A percentile compares a stretch with the other conserved stretches of the same genome.
phyloP scores from a whole-genome alignment of 2,113 vertebrate genomes.

The Smithornis capensis region DNA sequence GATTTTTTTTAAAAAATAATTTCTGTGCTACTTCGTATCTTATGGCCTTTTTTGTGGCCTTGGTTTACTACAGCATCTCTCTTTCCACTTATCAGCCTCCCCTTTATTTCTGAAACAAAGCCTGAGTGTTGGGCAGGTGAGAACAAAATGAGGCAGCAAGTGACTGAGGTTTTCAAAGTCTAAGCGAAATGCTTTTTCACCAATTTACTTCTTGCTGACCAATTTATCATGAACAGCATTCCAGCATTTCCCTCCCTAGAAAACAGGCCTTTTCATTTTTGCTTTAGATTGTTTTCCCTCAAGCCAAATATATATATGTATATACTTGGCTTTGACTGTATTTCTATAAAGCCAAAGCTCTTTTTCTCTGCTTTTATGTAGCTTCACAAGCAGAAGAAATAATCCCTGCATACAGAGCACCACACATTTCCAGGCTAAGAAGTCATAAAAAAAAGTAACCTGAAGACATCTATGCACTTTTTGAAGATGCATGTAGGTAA shows the following conservation, averaged over 20 bases:
- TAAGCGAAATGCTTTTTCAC: background rate
- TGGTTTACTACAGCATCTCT: background rate
- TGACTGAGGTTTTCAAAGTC: background rate
- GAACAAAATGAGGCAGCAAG: background rate
- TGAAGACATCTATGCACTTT: background rate
- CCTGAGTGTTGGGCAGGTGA: fast-evolving
- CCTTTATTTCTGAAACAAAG: background rate
- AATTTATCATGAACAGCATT: background rate
- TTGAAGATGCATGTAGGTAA: background rate
- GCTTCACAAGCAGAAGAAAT: background rate
- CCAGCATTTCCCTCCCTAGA: background rate
- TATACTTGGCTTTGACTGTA: background rate
- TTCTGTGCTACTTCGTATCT: background rate
- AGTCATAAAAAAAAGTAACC: background rate
- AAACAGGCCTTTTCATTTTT: background rate
- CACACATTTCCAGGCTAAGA: background rate
- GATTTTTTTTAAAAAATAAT: background rate
- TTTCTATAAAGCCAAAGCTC: background rate
- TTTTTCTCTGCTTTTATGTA: background rate
- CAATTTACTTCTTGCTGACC: background rate
- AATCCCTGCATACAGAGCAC: background rate
- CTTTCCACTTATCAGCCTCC: background rate
- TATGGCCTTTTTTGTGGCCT: background rate
- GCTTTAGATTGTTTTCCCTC: background rate
- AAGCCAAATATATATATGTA: background rate